Conservation (phyloP, 1,140 invertebrate genomes). For the Hylaeus anthracinus region DNA sequence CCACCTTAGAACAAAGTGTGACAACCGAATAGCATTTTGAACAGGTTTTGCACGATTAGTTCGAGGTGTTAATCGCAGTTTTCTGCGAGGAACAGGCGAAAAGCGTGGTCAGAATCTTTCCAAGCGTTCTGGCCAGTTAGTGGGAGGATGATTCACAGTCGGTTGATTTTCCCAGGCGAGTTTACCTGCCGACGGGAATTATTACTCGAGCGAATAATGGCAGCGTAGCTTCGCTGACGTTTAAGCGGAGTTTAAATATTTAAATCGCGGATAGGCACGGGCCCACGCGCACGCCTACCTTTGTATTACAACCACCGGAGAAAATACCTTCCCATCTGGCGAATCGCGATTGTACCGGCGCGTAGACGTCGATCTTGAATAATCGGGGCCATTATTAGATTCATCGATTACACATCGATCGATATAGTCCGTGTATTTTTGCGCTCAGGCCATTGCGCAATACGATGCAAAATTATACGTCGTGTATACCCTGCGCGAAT, state of each 20-base stretch:
- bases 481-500: not conserved
- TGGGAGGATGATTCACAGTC: slow-evolving; percentile 50
- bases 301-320: not conserved
- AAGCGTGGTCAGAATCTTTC: not conserved
- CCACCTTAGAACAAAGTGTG: too few species aligned
- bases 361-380: slow-evolving; percentile 43
- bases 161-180: slow-evolving; percentile 50
- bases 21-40: too few species aligned
- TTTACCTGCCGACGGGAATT: slow-evolving; percentile 52
- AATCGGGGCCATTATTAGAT: slow-evolving; percentile 51
- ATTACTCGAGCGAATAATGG: slow-evolving; percentile 55
- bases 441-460: slow-evolving; percentile 28
- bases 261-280: slow-evolving; percentile 47
- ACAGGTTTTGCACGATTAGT: not conserved
- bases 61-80: not conserved
- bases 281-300: slow-evolving; percentile 54
- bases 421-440: slow-evolving; percentile 38
- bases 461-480: slow-evolving; percentile 32
- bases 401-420: slow-evolving; percentile 46
- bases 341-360: slow-evolving; percentile 14
- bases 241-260: slow-evolving; percentile 61
- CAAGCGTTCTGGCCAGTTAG: not conserved
- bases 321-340: slow-evolving; percentile 44
- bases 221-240: slow-evolving; percentile 33
- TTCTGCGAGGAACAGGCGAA: not conserved